These are phyloP conservation scores for Meiosimyza platycephala DNA, from an alignment of 2,888 invertebrate genomes.

Conservation along the genomic window DNA sequence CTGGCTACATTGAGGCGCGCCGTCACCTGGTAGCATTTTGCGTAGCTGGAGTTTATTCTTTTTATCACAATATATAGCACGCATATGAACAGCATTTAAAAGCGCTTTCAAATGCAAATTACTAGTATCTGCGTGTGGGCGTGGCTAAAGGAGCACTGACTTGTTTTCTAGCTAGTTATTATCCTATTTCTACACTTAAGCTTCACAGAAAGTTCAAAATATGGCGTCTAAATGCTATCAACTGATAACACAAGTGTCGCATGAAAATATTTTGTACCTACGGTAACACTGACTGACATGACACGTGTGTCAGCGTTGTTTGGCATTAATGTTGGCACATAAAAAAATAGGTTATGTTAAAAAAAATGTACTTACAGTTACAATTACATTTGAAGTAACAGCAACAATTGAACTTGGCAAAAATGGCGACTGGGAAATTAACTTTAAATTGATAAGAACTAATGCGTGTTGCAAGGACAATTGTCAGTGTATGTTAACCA, in stretches of 20 bases:
- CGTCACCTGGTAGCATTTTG: no score
- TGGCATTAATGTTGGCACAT: not conserved
- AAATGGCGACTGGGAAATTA: constrained; percentile 16
- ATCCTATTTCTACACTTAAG: no score
- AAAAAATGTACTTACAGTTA: no score
- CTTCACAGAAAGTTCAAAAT: not conserved
- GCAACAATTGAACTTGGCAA: not conserved
- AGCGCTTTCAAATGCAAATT: constrained; percentile 16
- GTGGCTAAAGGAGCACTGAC: no score
- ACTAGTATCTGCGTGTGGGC: not conserved
- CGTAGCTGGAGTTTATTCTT: no score
- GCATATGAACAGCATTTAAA: no score
- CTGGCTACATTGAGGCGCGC: no score
- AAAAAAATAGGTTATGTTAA: not conserved
- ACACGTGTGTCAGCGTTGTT: not conserved
- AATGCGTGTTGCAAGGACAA: not conserved
- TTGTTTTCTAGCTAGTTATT: no score
- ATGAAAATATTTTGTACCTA: not conserved
- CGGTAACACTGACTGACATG: constrained; percentile 2
- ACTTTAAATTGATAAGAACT: constrained; percentile 7
- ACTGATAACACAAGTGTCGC: constrained; percentile 5
- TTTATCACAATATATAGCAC: no score
- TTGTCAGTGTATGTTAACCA: not conserved
- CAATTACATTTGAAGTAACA: no score
- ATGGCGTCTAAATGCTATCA: constrained; percentile 3